Percentiles rank a stretch among this genome's conserved stretches.
These are phyloP conservation scores for Melitaea cinxia DNA, from an alignment of 1,140 invertebrate species.

Conservation along the genomic window DNA sequence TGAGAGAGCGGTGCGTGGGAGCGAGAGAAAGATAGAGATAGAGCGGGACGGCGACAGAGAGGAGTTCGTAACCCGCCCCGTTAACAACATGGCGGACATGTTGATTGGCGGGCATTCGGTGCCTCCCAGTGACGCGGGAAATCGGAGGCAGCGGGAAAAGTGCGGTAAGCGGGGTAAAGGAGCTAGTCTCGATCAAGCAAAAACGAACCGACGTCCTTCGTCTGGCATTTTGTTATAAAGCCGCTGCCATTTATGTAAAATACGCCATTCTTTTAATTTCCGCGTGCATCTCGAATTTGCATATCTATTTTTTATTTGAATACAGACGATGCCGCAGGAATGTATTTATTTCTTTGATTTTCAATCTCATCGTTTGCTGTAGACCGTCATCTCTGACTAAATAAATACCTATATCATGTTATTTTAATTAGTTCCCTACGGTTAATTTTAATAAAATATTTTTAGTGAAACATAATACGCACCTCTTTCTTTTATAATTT, in stretches of 20 bases:
- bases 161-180: slow-evolving; percentile 20
- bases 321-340: neutral
- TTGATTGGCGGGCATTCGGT: slow-evolving; percentile 73
- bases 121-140: slow-evolving; percentile 70
- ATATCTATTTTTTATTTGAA: slow-evolving; percentile 6
- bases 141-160: slow-evolving; percentile 61
- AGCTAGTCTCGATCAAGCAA: slow-evolving; percentile 17
- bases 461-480: too few species aligned
- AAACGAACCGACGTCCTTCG: slow-evolving; percentile 8
- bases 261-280: slow-evolving; percentile 13
- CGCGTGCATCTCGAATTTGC: slow-evolving; percentile 8
- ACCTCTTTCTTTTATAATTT: too few species aligned
- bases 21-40: slow-evolving; percentile 44
- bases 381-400: neutral
- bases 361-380: neutral
- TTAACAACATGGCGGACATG: slow-evolving; percentile 76
- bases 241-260: slow-evolving; percentile 13
- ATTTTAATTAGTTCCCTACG: too few species aligned
- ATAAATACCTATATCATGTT: neutral
- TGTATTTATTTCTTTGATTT: neutral
- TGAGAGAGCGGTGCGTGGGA: slow-evolving; percentile 63
- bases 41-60: slow-evolving; percentile 48
- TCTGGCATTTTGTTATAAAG: slow-evolving; percentile 1
- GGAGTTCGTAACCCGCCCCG: slow-evolving; percentile 62
- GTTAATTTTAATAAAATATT: too few species aligned